These are phyloP conservation scores for Eriocheir sinensis DNA, from an alignment of 1,140 invertebrate genomes.

Conservation along the genomic window DNA sequence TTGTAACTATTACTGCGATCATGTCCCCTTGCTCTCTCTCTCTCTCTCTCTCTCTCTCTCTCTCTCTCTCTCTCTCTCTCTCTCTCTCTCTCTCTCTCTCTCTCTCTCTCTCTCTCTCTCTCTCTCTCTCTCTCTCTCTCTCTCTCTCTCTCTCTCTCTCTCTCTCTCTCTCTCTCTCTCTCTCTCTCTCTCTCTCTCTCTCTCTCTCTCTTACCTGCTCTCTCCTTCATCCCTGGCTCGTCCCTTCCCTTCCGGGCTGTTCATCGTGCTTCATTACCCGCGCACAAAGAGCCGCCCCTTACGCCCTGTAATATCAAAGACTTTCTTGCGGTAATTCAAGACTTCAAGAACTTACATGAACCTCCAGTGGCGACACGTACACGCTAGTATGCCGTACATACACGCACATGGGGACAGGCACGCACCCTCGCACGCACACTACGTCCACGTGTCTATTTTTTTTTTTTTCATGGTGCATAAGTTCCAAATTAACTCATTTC, in stretches of 20 bases:
- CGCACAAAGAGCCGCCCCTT: not conserved
- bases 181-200: too few species aligned
- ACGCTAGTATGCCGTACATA: too few species aligned
- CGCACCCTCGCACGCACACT: not conserved
- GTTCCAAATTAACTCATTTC: too few species aligned
- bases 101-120: not conserved
- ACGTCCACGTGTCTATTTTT: too few species aligned
- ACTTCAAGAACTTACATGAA: not conserved
- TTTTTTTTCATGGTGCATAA: too few species aligned
- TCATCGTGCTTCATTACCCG: not conserved
- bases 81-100: not conserved
- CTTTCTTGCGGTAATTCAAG: not conserved
- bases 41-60: too few species aligned
- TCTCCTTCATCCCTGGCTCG: not conserved
- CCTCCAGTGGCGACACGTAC: too few species aligned
- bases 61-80: not conserved
- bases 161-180: not conserved
- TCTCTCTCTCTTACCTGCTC: too few species aligned
- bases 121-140: not conserved
- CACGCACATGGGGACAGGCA: not conserved
- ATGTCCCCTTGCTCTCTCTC: too few species aligned
- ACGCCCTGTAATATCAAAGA: not conserved
- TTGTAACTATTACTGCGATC: too few species aligned
- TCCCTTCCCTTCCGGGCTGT: not conserved
- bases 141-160: not conserved